Base-by-base conservation (phyloP, 2,888 invertebrate species). In the Elgonia sp. region DNA sequence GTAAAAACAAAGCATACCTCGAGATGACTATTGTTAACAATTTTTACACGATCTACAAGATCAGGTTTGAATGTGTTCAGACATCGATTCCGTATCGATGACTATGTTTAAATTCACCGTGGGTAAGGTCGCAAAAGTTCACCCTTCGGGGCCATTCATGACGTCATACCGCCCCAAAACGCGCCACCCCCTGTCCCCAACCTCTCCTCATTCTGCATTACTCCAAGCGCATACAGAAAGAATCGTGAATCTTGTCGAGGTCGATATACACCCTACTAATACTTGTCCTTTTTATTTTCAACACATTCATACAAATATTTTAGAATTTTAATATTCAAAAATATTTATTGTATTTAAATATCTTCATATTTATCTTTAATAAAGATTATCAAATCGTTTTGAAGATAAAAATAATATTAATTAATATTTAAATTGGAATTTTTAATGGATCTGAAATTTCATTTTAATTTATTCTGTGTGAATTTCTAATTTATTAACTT, bases 231-330 rank as follows among this genome's bases (percentile, higher is more conserved):
- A 86, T 84, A 73, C 84, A 87, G 91, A 93, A 92, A 93, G 93
- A 93, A 93, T 91, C 90, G 91, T 90, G 92, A 92, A 91, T 92
- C 92, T 92, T 91, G 91, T 89, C 89, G 90, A 90, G 93, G 93
- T 93, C 93, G 93, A 93, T 93, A 93, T 91, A 92, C 92, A 91
- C 91, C 90, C 90, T 91, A 90, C 76, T 80, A 55, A 55, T 63
- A 72, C 70, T 82, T 79, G 53, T 85, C 69, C 80, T 67, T 88
- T 46, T 87, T 76, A 65, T 77, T 79, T 73, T 53, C 37, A 72
- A 82, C 57, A 63, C 50, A 63, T 14, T 10, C n/a, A 63, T n/a
- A 72, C 29, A 77, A 50, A 65, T 53, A 12, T 42, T 18, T 57
- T 8, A 46, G 42, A 69, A 73, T 37, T 84, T 37, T 29, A 40